These are phyloP conservation scores for Neosilurus hyrtlii DNA, from an alignment of 2,797 vertebrate genomes.

Conservation along the genomic window DNA sequence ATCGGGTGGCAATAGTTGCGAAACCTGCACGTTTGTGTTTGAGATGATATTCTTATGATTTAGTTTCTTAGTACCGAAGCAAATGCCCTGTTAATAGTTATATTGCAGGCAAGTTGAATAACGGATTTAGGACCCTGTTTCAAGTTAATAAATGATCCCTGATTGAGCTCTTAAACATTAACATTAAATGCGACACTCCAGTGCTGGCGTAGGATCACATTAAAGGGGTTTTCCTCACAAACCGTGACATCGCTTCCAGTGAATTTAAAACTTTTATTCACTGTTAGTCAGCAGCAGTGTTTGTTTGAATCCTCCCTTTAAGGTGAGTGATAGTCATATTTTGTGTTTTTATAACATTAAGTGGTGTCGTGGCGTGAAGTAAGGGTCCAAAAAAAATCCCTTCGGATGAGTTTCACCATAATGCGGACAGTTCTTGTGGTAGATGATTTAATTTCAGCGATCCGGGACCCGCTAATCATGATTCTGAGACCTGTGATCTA, in stretches of 20 bases:
- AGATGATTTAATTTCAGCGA: not conserved
- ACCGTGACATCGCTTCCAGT: not conserved
- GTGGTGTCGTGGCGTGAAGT: conserved; percentile 25
- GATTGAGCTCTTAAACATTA: not conserved
- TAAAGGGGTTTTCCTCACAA: not conserved
- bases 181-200: not conserved
- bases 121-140: not conserved
- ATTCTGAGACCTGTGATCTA: conserved; percentile 1
- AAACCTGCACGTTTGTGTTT: conserved; percentile 3
- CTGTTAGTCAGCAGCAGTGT: not conserved
- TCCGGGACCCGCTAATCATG: conserved; percentile 19
- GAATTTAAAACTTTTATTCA: conserved; percentile 19
- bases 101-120: not conserved
- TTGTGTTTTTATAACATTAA: conserved; percentile 21
- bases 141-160: conserved; percentile 11
- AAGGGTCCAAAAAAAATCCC: conserved; percentile 24
- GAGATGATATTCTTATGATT: not conserved
- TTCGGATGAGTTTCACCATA: conserved; percentile 16
- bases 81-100: conserved; percentile 10
- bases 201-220: not conserved
- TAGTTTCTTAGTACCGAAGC: not conserved
- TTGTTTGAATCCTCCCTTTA: conserved; percentile 7
- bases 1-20: not conserved
- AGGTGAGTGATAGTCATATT: not conserved
- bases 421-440: conserved; percentile 15